These are phyloP conservation scores for Tangara arthus DNA, from an alignment of 2,797 vertebrate species.

Conservation along the genomic window DNA sequence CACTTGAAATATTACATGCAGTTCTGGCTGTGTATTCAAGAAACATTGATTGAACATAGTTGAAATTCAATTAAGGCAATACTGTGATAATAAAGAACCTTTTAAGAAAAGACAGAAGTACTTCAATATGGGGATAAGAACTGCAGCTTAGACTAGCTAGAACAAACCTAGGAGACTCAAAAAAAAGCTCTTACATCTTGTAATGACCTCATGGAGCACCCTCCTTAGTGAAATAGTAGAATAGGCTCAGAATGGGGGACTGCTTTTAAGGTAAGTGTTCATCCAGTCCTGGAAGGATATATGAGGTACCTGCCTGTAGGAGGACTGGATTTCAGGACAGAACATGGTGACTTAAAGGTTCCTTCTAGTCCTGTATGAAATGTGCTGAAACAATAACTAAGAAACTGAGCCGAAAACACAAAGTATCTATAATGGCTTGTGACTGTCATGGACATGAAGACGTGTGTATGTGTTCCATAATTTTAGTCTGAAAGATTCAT, in stretches of 20 bases:
- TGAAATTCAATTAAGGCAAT: neutral
- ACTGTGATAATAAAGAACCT: neutral
- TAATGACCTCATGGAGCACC: neutral
- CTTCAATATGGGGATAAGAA: neutral
- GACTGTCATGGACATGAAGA: neutral
- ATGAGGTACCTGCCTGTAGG: neutral
- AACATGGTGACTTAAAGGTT: neutral
- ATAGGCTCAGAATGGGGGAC: neutral
- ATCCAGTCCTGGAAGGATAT: neutral
- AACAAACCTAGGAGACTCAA: neutral
- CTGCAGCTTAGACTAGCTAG: neutral
- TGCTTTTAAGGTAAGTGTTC: neutral
- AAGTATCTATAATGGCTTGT: neutral
- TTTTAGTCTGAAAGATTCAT: neutral
- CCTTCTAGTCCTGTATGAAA: neutral
- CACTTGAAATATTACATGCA: neutral
- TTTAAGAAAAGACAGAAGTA: neutral
- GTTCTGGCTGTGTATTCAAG: neutral
- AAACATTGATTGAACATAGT: neutral
- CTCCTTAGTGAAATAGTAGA: neutral
- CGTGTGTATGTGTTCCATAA: neutral
- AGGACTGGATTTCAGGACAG: neutral
- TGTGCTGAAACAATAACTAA: neutral
- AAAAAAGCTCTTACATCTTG: neutral
- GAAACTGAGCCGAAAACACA: accelerated